Evolutionary conservation across 2,888 invertebrate species (phyloP).

Genomic region (Bugulina stolonifera): DNA sequence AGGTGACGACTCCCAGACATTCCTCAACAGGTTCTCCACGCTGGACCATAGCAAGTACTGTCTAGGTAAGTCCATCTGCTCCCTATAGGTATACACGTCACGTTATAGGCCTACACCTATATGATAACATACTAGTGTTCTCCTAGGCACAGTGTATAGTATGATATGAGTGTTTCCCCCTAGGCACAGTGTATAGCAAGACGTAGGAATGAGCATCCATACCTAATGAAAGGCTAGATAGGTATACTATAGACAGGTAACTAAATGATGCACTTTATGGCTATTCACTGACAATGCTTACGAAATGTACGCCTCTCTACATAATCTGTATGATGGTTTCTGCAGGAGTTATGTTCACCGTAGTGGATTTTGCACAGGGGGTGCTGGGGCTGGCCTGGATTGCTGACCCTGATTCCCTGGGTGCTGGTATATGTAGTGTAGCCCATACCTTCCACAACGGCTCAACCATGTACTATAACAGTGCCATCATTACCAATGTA

Average conservation of each 20-base stretch:
- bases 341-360: conserved; percentile 37
- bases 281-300: no score
- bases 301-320: no score
- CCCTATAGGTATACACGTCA: no score
- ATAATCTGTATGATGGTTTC: not conserved
- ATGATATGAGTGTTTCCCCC: no score
- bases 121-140: no score
- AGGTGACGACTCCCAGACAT: conserved; percentile 31
- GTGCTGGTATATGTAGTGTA: conserved; percentile 40
- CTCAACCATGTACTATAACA: conserved; percentile 36
- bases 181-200: no score
- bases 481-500: conserved; percentile 35
- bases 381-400: conserved; percentile 41
- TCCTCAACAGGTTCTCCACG: conserved; percentile 36
- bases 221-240: no score
- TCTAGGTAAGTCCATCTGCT: not conserved
- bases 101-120: no score
- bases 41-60: conserved; percentile 36
- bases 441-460: conserved; percentile 26
- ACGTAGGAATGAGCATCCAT: no score
- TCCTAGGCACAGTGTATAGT: no score
- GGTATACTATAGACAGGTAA: no score
- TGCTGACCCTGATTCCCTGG: conserved; percentile 35
- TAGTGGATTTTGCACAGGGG: conserved; percentile 36
- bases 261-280: no score